phyloP scores from a whole-genome alignment of 2,888 invertebrate species.

The Zonitis immaculata region DNA sequence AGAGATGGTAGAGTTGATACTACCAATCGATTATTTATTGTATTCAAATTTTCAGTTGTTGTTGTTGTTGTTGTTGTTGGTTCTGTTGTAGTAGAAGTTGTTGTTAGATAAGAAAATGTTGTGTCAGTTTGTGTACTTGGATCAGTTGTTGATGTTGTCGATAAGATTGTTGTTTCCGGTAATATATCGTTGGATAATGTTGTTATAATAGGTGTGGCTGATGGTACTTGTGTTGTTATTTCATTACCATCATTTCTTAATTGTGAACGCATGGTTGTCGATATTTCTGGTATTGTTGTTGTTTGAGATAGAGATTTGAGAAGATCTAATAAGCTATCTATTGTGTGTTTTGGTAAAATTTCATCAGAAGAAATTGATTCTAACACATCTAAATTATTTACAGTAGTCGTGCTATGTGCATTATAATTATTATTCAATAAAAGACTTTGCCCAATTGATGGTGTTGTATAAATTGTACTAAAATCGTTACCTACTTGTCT shows the following conservation, averaged over 20 bases:
- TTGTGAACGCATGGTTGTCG: not conserved
- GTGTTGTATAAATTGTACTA: conserved; percentile 38
- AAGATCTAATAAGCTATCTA: conserved; percentile 41
- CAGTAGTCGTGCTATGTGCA: conserved; percentile 37
- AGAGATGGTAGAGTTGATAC: conserved; percentile 33
- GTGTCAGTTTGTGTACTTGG: conserved; percentile 38
- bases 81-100: too few relatives aligned
- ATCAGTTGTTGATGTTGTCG: conserved; percentile 46
- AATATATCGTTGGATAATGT: conserved; percentile 7
- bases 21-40: conserved; percentile 15
- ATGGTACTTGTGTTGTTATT: conserved; percentile 36
- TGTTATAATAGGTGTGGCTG: conserved; percentile 16
- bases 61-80: conserved; percentile 46
- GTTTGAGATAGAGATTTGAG: conserved; percentile 45
- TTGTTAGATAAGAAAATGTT: conserved; percentile 45
- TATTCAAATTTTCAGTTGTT: conserved; percentile 41
- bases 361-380: conserved; percentile 41
- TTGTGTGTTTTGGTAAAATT: conserved; percentile 41
- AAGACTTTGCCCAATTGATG: conserved; percentile 9
- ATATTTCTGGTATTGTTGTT: conserved; percentile 29
- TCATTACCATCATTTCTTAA: not conserved
- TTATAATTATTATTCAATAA: too few relatives aligned
- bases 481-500: conserved; percentile 44
- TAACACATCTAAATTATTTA: conserved; percentile 39
- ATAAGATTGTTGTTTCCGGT: conserved; percentile 1